phyloP scores from a whole-genome alignment of 2,113 vertebrate genomes.

The Misgurnus anguillicaudatus region DNA sequence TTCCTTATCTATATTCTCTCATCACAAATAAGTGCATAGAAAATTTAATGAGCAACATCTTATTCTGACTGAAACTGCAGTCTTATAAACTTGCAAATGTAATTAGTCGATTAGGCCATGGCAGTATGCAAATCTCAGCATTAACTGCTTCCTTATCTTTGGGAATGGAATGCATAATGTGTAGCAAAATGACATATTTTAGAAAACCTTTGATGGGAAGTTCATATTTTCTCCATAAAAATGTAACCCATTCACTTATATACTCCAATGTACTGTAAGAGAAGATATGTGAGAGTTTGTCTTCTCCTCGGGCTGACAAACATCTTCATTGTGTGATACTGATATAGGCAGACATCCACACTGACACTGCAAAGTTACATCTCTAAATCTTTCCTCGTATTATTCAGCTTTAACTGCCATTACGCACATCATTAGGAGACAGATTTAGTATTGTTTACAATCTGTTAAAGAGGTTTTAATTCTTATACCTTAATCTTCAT shows the following conservation, averaged over 20 bases:
- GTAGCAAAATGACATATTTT: not conserved
- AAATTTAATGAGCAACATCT: constrained; percentile 1
- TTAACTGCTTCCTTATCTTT: not conserved
- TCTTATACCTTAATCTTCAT: not conserved
- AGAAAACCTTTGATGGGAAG: not conserved
- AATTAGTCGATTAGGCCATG: not conserved
- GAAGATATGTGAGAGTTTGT: constrained; percentile 5
- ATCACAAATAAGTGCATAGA: too few species aligned
- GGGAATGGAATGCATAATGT: not conserved
- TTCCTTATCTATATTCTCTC: too few species aligned
- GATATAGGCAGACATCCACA: constrained; percentile 19
- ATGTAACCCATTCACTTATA: not conserved
- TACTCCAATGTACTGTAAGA: not conserved
- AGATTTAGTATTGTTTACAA: not conserved
- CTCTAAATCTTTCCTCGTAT: not conserved
- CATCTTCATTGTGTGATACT: constrained; percentile 20
- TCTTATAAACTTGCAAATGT: not conserved
- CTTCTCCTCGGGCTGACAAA: constrained; percentile 28
- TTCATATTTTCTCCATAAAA: not conserved
- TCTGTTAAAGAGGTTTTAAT: not conserved
- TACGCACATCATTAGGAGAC: not conserved
- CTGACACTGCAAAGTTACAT: constrained; percentile 41
- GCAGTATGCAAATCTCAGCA: not conserved
- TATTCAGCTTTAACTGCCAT: not conserved
- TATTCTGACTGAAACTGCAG: not conserved